phyloP scores from a whole-genome alignment of 1,140 invertebrate genomes.

The Harpegnathos saltator region DNA sequence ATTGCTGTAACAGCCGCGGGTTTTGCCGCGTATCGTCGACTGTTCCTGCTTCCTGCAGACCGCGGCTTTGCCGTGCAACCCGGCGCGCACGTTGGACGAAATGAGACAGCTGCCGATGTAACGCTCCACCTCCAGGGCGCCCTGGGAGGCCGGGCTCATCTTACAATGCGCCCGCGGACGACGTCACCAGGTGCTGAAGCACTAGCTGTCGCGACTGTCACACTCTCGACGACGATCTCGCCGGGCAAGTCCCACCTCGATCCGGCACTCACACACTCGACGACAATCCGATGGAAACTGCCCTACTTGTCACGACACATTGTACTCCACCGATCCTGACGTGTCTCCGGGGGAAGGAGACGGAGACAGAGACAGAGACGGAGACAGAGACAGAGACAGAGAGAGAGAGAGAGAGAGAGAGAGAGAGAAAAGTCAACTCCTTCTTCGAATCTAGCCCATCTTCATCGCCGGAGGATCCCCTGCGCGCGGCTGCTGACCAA shows the following conservation, averaged over 20 bases:
- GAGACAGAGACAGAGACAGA: neutral
- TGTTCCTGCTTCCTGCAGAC: slow-evolving; percentile 72
- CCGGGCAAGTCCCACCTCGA: too few relatives aligned
- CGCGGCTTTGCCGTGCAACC: slow-evolving; percentile 82
- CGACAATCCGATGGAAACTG: too few relatives aligned
- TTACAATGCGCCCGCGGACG: slow-evolving; percentile 67
- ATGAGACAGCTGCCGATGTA: slow-evolving; percentile 89
- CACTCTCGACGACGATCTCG: slow-evolving; percentile 5
- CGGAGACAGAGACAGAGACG: too few relatives aligned
- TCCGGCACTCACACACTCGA: too few relatives aligned
- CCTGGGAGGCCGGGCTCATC: slow-evolving; percentile 89
- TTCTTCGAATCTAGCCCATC: slow-evolving; percentile 62
- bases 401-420: neutral
- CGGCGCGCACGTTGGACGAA: slow-evolving; percentile 81
- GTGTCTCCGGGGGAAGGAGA: too few relatives aligned
- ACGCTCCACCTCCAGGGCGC: slow-evolving; percentile 88
- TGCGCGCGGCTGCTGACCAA: neutral
- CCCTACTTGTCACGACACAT: slow-evolving; percentile 33
- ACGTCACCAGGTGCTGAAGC: slow-evolving; percentile 5
- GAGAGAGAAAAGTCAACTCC: neutral
- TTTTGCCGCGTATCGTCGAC: slow-evolving; percentile 38
- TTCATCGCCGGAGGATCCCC: slow-evolving; percentile 13
- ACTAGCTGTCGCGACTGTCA: neutral
- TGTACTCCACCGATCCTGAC: slow-evolving; percentile 47
- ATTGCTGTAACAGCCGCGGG: slow-evolving; percentile 60